Conservation (phyloP, 2,113 vertebrate genomes). For the Hippolais icterina region DNA sequence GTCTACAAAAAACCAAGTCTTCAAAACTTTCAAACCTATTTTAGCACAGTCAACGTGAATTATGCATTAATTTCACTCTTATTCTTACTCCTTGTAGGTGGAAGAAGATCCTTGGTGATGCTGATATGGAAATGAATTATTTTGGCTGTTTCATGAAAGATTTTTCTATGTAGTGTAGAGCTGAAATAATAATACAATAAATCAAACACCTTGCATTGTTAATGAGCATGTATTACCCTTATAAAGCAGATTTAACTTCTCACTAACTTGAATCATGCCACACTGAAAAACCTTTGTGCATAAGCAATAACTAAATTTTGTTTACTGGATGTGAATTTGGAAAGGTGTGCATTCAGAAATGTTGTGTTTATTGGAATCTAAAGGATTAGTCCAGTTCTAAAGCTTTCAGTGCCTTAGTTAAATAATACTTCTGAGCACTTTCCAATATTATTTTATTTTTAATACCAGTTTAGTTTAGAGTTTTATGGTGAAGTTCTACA, state of each 20-base stretch:
- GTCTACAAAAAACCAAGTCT: not conserved
- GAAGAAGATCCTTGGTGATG: slow-evolving; percentile 14
- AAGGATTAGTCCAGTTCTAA: not conserved
- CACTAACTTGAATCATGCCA: not conserved
- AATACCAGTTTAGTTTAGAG: not conserved
- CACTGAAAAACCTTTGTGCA: not conserved
- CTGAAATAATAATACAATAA: not conserved
- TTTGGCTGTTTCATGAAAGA: not conserved
- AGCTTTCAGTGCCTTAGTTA: not conserved
- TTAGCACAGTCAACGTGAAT: not conserved
- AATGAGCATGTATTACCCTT: not conserved
- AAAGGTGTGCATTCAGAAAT: not conserved
- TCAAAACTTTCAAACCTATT: not conserved
- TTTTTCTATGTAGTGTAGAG: not conserved
- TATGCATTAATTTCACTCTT: not conserved
- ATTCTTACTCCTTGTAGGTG: slow-evolving; percentile 17
- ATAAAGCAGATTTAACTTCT: not conserved
- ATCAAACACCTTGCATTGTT: not conserved
- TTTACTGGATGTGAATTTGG: not conserved
- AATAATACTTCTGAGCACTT: not conserved
- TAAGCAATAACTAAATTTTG: not conserved
- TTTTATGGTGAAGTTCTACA: not conserved
- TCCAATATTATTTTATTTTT: not conserved
- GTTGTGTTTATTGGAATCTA: not conserved
- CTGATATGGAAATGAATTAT: not conserved